Conservation (phyloP, 30 jellyfish, hydroid and myxozoan species). For the Pseudorhiza aurosa region DNA sequence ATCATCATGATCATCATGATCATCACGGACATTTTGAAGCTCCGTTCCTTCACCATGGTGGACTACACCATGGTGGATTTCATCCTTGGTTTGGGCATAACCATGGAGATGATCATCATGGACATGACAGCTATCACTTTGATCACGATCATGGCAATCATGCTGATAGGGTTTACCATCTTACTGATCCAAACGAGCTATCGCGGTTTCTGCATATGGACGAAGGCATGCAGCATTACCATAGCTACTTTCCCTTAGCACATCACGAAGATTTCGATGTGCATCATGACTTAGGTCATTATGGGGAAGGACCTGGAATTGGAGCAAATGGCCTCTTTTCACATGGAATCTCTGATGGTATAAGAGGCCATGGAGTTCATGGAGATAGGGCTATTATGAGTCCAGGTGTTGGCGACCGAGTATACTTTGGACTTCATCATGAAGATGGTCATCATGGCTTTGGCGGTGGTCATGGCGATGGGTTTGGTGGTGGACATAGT, state of each 20-base stretch:
- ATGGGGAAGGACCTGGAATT: conserved; percentile 69
- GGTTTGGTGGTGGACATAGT: conserved; percentile 39
- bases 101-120: conserved; percentile 38
- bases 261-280: conserved; percentile 49
- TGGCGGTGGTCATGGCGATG: conserved; percentile 24
- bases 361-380: conserved; percentile 52
- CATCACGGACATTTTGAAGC: conserved; percentile 27
- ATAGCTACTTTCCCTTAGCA: conserved; percentile 45
- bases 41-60: conserved; percentile 23
- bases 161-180: conserved; percentile 46
- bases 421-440: conserved; percentile 62
- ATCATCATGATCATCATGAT: conserved; percentile 25
- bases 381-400: conserved; percentile 74
- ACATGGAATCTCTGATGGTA: conserved; percentile 64
- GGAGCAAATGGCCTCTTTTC: conserved; percentile 68
- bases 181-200: conserved; percentile 62
- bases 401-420: conserved; percentile 68
- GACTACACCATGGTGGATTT: conserved; percentile 21
- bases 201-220: conserved; percentile 31
- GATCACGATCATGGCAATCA: conserved; percentile 63
- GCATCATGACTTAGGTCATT: conserved; percentile 63
- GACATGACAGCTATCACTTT: conserved; percentile 7
- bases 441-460: conserved; percentile 44
- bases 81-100: conserved; percentile 40
- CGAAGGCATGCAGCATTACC: conserved; percentile 63